Evolutionary conservation across 2,113 vertebrate genomes (phyloP).

Genomic region (Phylloscopus trochilus): DNA sequence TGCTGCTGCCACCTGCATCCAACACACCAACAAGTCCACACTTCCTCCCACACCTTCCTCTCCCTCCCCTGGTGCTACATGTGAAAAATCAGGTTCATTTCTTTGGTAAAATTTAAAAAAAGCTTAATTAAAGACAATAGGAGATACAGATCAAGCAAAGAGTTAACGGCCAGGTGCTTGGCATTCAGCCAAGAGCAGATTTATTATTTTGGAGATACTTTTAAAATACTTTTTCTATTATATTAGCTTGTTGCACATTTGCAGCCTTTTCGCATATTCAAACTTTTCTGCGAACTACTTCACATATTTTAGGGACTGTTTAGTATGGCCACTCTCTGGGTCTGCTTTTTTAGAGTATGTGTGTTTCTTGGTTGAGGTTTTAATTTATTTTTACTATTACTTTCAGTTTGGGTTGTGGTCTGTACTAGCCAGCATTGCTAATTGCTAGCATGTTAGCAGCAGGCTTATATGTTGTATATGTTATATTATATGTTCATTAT

Average conservation of each 20-base stretch:
- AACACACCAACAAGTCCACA: fast-evolving
- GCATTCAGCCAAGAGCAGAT: background rate
- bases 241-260: background rate
- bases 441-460: background rate
- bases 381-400: background rate
- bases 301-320: background rate
- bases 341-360: background rate
- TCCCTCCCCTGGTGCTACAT: background rate
- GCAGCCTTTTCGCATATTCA: background rate
- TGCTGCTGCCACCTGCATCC: background rate
- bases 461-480: background rate
- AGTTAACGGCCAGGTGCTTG: background rate
- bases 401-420: background rate
- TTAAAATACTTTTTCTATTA: background rate
- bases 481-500: no score
- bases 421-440: background rate
- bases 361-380: background rate
- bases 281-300: background rate
- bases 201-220: background rate
- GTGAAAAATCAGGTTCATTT: background rate
- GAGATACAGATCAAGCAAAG: background rate
- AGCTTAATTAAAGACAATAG: background rate
- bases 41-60: background rate
- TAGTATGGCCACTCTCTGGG: background rate
- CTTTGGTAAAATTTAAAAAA: background rate